Evolutionary conservation across 2,888 invertebrate genomes (phyloP), one percentile per base, ranked within the genome.

Genomic region (Polydrusus pterygomalis): DNA sequence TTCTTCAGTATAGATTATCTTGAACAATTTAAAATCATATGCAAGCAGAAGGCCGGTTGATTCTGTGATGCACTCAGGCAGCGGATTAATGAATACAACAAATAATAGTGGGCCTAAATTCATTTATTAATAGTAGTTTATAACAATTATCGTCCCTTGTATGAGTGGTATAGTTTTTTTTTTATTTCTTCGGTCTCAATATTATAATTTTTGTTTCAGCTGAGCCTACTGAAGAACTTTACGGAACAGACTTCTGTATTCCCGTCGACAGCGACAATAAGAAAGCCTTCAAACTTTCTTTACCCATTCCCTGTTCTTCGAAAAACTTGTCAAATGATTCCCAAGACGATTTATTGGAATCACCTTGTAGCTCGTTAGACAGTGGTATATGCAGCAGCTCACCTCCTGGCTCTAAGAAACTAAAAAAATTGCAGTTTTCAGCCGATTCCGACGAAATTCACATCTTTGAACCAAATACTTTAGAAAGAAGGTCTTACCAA

Each of bases 401-500:
- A 13, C 49, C 62, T 9, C 17, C 15, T 1, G 17, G 7, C 0
- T 17, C 1, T 6, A 70, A 62, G 17, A 49, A 38, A 13, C n/a
- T 47, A 20, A 70, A 62, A 13, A 60, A 58, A 38, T 11, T 62
- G 10, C 60, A 70, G 13, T 60, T 62, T 15, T 20, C 62, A 7
- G 0, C 49, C 2, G 51, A 47, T 18, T 34, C 34, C 0, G n/a
- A 54, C 8, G n/a, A 54, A 30, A 34, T 70, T 45, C 51, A 47
- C 20, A 47, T 49, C 1, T 70, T 47, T 38, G 49, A 70, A 18
- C 10, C 0, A n/a, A 11, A 49, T 10, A 49, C 65, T 1, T 43
- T 34, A 15, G 65, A 49, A 65, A 17, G 15, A 5, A 13, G 8
- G 1, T 10, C 25, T 20, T n/a, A 30, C n/a, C 25, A 5, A 6